Base-by-base conservation (phyloP, 2,113 vertebrate genomes). In the Ageneiosus marmoratus region DNA sequence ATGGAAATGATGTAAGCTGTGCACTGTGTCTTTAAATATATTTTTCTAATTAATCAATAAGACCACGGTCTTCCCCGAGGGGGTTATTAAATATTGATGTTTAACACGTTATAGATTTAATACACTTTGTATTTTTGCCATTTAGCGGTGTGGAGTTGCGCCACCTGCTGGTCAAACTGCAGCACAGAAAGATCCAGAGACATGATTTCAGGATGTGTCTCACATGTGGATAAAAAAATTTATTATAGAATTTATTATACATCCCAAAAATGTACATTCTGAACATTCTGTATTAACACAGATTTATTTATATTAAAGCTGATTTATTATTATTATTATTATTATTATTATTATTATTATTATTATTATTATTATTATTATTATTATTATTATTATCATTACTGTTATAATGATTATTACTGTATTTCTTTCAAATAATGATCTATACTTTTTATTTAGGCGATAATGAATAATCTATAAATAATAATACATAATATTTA, bases 71-170 rank as follows among this genome's bases (percentile, higher is more conserved):
- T 75, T 75, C 50, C 73, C 11, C 27, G 73, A 3, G 73, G n/a
- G 73, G 9, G 27, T n/a, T 10, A 75, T 75, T 75, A 75, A 75
- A 75, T 51, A 75, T 75, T 29, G 5, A 75, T 75, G 22, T 75
- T 74, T 75, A 53, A 75, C 73, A 75, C 50, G 50, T 53, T 53
- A 75, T 53, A 32, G 29, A 75, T 53, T 75, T 75, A 51, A 75
- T 75, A 34, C 73, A 53, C 73, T 75, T 53, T 53, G 4, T 27
- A 53, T 51, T 75, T 7, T 53, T 22, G n/a, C 46, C 16, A 53
- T 75, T 41, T 53, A 13, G 48, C 27, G 8, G 8, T 75, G 27
- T n/a, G 63, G 41, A 74, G 53, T 32, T 13, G 80, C 67, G 67
- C 80, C 80, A 74, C 55, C 80, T 74, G 55, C 16, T 34, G 80